phyloP scores from a whole-genome alignment of 2,113 vertebrate species.

The Todiramphus saurophagus region DNA sequence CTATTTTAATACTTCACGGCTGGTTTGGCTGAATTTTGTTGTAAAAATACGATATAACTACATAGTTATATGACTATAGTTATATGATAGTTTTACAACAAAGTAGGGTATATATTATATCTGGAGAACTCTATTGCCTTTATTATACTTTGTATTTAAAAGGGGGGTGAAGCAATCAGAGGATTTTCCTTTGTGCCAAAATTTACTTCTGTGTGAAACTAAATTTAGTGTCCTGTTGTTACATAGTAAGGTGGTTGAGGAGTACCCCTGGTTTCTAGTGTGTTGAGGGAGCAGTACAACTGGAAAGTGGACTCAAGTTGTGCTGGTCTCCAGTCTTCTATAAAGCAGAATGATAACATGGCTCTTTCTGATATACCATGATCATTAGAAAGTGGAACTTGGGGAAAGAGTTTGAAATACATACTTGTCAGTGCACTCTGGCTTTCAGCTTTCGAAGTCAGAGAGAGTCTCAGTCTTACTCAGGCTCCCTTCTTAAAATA shows the following conservation, averaged over 20 bases:
- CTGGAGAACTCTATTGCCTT: background rate
- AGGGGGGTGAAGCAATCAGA: background rate
- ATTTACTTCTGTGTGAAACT: background rate
- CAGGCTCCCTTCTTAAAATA: background rate
- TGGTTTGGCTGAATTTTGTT: background rate
- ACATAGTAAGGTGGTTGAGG: background rate
- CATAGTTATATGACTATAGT: no score
- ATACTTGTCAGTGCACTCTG: background rate
- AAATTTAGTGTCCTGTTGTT: background rate
- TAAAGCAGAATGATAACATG: background rate
- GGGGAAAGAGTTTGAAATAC: background rate
- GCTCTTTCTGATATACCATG: background rate
- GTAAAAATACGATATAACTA: background rate
- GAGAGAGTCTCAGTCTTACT: background rate
- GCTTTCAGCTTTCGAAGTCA: background rate
- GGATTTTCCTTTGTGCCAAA: background rate
- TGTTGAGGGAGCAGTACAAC: background rate
- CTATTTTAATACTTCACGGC: background rate
- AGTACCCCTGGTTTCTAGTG: background rate
- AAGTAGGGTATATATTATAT: background rate
- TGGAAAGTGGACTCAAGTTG: background rate
- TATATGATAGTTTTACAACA: no score
- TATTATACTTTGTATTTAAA: background rate
- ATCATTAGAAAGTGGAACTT: background rate
- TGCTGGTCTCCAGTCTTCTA: background rate